Evolutionary conservation across 2,113 vertebrate species (phyloP).

Genomic region (Anoura caudifer): DNA sequence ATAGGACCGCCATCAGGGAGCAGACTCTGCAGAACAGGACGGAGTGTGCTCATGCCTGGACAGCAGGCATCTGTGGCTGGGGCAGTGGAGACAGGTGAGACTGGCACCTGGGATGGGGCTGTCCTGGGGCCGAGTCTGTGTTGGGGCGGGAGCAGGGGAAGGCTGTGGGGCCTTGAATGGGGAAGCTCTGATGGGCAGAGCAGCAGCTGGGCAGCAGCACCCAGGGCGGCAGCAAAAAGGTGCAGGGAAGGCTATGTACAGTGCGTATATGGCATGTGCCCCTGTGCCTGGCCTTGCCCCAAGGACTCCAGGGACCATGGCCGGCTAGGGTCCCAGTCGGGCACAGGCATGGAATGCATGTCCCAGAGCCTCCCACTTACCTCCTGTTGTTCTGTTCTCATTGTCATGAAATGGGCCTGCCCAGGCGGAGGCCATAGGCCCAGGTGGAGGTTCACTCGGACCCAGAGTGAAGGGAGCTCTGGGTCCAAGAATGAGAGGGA

Average conservation of each 20-base stretch:
- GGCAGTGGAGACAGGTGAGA: neutral
- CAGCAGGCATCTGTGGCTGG: neutral
- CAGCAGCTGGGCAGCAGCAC: neutral
- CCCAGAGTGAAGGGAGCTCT: neutral
- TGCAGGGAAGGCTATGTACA: neutral
- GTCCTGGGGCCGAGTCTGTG: neutral
- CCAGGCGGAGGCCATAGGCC: neutral
- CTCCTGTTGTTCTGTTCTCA: neutral
- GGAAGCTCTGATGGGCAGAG: neutral
- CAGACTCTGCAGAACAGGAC: accelerated
- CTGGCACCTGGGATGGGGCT: neutral
- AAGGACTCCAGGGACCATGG: neutral
- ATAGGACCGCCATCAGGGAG: accelerated
- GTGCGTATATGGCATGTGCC: neutral
- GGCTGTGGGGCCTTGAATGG: neutral
- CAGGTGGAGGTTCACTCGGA: too few species aligned
- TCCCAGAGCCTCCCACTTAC: neutral
- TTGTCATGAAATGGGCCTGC: neutral
- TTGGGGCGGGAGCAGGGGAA: too few species aligned
- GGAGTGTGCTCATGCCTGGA: neutral
- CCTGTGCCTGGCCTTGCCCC: neutral
- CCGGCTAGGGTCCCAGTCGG: neutral
- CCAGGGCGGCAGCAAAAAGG: neutral
- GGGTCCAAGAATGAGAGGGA: neutral
- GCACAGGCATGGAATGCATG: neutral